Conservation (phyloP, 1,140 invertebrate species). For the Drosophila simulans region DNA sequence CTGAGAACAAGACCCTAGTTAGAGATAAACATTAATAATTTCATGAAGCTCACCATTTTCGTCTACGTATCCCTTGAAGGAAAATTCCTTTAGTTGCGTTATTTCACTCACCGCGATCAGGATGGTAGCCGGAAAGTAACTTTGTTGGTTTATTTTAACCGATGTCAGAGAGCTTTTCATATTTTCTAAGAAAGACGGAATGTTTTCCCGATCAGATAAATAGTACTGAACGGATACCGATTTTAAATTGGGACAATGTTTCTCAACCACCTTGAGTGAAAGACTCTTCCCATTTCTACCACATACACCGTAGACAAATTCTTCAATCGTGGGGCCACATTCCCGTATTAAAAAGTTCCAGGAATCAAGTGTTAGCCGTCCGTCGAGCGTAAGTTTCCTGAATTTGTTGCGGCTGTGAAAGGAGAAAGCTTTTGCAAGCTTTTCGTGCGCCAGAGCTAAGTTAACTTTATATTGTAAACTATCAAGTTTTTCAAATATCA, state of each 20-base stretch:
- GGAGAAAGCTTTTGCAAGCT: slow-evolving; percentile 7
- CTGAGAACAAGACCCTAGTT: background rate
- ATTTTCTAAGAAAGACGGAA: background rate
- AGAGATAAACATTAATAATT: no score
- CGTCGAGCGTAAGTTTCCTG: background rate
- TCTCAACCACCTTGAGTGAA: background rate
- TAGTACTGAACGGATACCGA: background rate
- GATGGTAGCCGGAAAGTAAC: background rate
- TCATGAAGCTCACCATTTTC: background rate
- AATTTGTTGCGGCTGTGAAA: slow-evolving; percentile 2
- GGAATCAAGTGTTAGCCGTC: background rate
- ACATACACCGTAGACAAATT: background rate
- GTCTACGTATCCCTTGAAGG: background rate
- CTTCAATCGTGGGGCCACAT: background rate
- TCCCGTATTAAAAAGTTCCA: background rate
- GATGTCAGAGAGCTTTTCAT: background rate
- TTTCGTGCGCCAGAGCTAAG: background rate
- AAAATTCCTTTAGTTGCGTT: background rate
- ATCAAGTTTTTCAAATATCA: slow-evolving; percentile 6
- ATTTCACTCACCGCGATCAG: background rate
- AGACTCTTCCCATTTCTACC: no score
- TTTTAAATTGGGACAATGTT: slow-evolving; percentile 3
- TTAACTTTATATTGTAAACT: background rate
- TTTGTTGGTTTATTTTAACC: background rate
- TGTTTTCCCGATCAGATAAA: background rate